A percentile compares a stretch with the other conserved stretches of the same genome.
These are phyloP conservation scores for Gambusia affinis DNA, from an alignment of 2,113 vertebrate genomes.

Conservation along the genomic window DNA sequence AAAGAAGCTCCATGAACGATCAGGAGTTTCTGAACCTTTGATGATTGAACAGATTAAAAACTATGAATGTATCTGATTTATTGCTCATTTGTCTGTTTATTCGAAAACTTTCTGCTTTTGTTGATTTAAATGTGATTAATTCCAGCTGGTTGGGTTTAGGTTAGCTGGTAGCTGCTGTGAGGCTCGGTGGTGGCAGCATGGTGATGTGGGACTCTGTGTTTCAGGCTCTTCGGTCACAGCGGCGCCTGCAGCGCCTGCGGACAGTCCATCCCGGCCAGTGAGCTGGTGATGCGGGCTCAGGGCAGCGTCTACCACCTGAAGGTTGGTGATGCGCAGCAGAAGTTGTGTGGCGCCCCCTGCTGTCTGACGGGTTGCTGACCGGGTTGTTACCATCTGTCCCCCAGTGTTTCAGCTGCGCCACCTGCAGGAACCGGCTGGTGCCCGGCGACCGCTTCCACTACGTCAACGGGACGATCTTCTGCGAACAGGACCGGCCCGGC, in stretches of 20 bases:
- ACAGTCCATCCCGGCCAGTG: conserved; percentile 85
- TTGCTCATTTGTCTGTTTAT: no score
- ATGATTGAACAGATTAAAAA: no score
- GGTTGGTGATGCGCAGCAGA: conserved; percentile 53
- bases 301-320: conserved; percentile 86
- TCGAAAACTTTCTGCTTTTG: no score
- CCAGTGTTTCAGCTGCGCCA: conserved; percentile 86
- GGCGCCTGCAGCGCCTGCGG: conserved; percentile 83
- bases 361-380: not conserved
- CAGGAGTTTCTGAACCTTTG: no score
- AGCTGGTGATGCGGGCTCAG: conserved; percentile 87
- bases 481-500: conserved; percentile 83
- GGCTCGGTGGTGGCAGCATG: no score
- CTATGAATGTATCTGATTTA: no score
- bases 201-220: not conserved
- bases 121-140: no score
- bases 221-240: conserved; percentile 85
- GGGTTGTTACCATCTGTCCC: not conserved
- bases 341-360: conserved; percentile 1
- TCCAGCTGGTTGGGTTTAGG: no score
- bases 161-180: no score
- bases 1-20: no score
- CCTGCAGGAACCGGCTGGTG: conserved; percentile 83
- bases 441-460: conserved; percentile 85
- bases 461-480: conserved; percentile 84